Base-by-base conservation (phyloP, 2,113 vertebrate species). In the Calonectris borealis region DNA sequence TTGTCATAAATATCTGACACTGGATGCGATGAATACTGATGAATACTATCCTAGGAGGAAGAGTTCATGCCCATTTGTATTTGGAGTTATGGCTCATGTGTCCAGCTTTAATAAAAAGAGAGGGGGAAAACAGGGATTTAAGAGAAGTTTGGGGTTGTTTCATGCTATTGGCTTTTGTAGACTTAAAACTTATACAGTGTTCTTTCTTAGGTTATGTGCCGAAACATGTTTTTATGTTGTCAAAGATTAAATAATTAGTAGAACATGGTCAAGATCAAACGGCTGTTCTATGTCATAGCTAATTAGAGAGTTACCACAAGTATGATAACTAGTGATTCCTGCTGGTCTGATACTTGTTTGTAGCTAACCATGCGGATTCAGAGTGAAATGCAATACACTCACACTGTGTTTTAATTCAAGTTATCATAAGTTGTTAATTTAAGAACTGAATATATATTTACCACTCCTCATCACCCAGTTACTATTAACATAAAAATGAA, bases 241-340 rank as follows among this genome's bases (percentile, higher is more conserved):
- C 94, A 95, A 52, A 96, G 93, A 98, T 97, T 96, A 98, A 98
- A 98, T 96, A 98, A 98, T 98, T 98, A 98, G 96, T 85, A 97
- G 95, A 97, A 97, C 90, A 91, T 72, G 91, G 93, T 96, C 91
- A 97, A 96, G 97, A 98, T 98, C 97, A 98, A 98, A 98, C 96
- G 85, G 69, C 80, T 89, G 60, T 70, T 86, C 81, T 86, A 48
- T 94, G 94, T 97, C 96, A 96, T 69, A 96, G 92, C 65, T 96
- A 97, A 97, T 98, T 97, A 97, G 82, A 93, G 94, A 94, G 72
- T 89, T 93, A 84, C 93, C 93, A 91, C 83, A 95, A 95, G 87
- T 91, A 95, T 85, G 94, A 95, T 80, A 95, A 46, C 49, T 27
- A 81, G 82, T 76, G 82, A 93, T 83, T 95, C 92, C 94, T 38